Conservation (phyloP, 92 coral and sea anemone genomes). For the Meandrina meandrites region DNA sequence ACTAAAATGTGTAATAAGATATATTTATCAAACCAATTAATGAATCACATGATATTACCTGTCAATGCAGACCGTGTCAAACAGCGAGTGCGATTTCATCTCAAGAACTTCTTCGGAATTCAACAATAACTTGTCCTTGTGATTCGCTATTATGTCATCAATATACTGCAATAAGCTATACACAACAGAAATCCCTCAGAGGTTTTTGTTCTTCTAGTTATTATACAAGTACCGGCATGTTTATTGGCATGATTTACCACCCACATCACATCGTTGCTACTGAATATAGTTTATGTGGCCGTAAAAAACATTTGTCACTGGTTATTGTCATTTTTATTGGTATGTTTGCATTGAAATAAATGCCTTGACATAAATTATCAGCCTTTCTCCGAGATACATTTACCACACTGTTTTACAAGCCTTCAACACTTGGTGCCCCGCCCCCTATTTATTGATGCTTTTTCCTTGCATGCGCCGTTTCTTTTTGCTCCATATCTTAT, state of each 20-base stretch:
- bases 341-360: too few species aligned
- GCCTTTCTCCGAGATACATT: background rate
- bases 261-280: background rate
- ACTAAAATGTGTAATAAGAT: too few species aligned
- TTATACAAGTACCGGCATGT: too few species aligned
- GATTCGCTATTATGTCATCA: constrained; percentile 66
- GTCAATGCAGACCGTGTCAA: constrained; percentile 77
- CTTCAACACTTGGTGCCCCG: background rate
- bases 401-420: background rate
- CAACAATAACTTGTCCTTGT: constrained; percentile 60
- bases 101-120: constrained; percentile 28
- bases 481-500: background rate
- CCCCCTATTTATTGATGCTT: background rate
- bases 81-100: constrained; percentile 39
- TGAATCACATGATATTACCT: constrained; percentile 51
- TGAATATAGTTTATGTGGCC: background rate
- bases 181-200: background rate
- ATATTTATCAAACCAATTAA: background rate
- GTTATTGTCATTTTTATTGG: background rate
- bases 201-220: background rate
- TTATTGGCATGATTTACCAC: background rate
- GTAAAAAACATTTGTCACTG: too few species aligned
- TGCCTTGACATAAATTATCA: background rate
- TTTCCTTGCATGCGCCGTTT: background rate
- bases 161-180: constrained; percentile 65